Evolutionary conservation across 2,797 vertebrate genomes (phyloP).

Genomic region (Tympanoctomys barrerae): DNA sequence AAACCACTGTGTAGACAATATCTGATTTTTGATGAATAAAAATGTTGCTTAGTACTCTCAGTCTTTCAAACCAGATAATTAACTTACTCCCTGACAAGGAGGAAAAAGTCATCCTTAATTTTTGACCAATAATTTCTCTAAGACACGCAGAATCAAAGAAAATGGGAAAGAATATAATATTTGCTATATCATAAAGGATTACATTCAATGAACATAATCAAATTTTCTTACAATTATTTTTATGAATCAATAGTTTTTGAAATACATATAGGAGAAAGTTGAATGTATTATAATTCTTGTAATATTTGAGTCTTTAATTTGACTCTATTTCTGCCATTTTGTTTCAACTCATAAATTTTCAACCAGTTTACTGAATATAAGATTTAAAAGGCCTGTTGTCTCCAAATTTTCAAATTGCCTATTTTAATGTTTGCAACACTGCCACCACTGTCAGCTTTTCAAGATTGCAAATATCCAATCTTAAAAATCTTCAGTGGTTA

Average conservation of each 20-base stretch:
- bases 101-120: not conserved
- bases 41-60: not conserved
- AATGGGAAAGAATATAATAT: not conserved
- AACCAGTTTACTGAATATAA: constrained; percentile 2
- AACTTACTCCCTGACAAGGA: not conserved
- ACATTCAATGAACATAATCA: not conserved
- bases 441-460: not conserved
- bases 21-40: not conserved
- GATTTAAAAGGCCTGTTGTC: constrained; percentile 5
- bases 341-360: constrained; percentile 41
- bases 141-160: not conserved
- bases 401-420: not conserved
- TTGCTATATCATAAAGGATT: not conserved
- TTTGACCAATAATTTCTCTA: constrained; percentile 42
- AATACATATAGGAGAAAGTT: not conserved
- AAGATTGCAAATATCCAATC: not conserved
- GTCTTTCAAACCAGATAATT: constrained; percentile 47
- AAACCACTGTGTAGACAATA: not conserved
- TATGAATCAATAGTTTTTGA: constrained; percentile 13
- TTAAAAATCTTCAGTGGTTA: not conserved
- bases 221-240: constrained; percentile 33
- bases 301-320: constrained; percentile 13
- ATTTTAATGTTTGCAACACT: not conserved
- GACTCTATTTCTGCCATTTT: not conserved
- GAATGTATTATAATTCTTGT: constrained; percentile 27